These are phyloP conservation scores for Nibea albiflora DNA, from an alignment of 2,113 vertebrate species.

Conservation along the genomic window DNA sequence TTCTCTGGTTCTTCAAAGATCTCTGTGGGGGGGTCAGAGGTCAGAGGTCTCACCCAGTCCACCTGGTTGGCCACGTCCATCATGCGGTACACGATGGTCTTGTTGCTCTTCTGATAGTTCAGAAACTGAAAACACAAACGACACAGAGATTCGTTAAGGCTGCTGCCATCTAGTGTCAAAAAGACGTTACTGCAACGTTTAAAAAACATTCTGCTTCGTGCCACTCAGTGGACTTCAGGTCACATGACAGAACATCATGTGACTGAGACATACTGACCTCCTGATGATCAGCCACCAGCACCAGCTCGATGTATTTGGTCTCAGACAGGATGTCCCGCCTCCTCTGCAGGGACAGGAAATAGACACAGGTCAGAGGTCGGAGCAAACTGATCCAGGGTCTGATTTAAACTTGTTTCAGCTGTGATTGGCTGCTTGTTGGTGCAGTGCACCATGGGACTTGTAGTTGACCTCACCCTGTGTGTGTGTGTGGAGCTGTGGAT, in stretches of 20 bases:
- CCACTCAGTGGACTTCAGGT: too few species aligned
- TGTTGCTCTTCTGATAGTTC: conserved; percentile 83
- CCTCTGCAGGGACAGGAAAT: conserved; percentile 55
- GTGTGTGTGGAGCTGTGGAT: conserved; percentile 25
- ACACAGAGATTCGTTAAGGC: neutral
- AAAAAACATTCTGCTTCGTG: too few species aligned
- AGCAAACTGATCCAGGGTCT: too few species aligned
- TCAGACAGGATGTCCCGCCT: conserved; percentile 86
- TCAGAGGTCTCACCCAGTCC: conserved; percentile 87
- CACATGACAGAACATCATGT: too few species aligned
- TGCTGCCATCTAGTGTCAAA: neutral
- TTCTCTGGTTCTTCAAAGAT: neutral
- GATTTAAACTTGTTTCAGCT: too few species aligned
- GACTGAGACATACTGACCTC: conserved; percentile 84
- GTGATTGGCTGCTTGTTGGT: neutral
- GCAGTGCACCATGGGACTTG: neutral
- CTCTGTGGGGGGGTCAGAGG: neutral
- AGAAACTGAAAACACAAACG: conserved; percentile 80
- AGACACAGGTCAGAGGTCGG: neutral
- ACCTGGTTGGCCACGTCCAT: conserved; percentile 92
- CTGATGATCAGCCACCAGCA: conserved; percentile 91
- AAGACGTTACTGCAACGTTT: neutral
- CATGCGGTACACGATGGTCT: conserved; percentile 85
- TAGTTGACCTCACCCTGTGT: conserved; percentile 50
- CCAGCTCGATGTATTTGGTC: conserved; percentile 91